Conservation (phyloP, 1,140 invertebrate genomes). For the Lysiphlebus fabarum region DNA sequence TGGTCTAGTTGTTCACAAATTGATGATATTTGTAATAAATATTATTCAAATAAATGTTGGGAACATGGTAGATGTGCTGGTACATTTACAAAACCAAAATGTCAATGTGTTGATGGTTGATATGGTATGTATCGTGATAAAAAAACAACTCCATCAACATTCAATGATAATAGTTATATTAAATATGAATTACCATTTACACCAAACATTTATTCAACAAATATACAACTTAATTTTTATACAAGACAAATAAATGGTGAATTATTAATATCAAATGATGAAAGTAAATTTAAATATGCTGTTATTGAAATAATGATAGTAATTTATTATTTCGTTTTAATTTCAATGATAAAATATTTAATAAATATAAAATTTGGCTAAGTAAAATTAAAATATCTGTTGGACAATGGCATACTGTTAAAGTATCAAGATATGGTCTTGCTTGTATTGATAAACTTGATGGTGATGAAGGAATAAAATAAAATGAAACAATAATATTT, state of each 20-base stretch:
- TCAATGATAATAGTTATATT: constrained; percentile 89
- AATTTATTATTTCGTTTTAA: constrained; percentile 85
- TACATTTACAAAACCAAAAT: constrained; percentile 80
- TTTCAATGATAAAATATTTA: constrained; percentile 82
- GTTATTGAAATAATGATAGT: constrained; percentile 79
- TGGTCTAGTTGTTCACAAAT: constrained; percentile 85
- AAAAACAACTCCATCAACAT: constrained; percentile 81
- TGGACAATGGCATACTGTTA: constrained; percentile 95
- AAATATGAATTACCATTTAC: constrained; percentile 94
- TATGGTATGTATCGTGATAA: constrained; percentile 82
- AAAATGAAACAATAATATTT: constrained; percentile 91
- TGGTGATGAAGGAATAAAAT: constrained; percentile 90
- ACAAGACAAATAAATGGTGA: constrained; percentile 90
- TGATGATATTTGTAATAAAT: constrained; percentile 80
- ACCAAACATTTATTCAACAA: constrained; percentile 85
- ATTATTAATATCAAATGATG: constrained; percentile 86
- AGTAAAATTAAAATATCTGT: constrained; percentile 89
- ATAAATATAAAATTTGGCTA: constrained; percentile 87
- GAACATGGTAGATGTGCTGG: constrained; percentile 93
- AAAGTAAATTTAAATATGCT: constrained; percentile 92
- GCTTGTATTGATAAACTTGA: constrained; percentile 89
- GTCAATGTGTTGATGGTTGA: constrained; percentile 90
- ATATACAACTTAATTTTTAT: constrained; percentile 87
- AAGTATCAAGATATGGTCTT: constrained; percentile 85
- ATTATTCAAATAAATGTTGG: constrained; percentile 79